phyloP scores from a whole-genome alignment of 2,888 invertebrate genomes.

The Camponotus fellah region DNA sequence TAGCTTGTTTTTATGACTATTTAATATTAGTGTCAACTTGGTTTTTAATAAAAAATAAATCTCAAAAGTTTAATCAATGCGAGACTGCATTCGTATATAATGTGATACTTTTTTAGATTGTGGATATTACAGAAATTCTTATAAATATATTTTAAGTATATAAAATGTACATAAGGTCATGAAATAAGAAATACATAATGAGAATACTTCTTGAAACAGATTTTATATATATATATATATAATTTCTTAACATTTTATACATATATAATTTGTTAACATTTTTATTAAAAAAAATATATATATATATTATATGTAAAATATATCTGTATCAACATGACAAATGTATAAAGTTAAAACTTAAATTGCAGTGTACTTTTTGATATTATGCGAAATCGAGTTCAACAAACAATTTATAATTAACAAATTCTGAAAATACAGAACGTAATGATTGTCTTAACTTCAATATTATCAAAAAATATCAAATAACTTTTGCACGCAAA shows the following conservation, averaged over 20 bases:
- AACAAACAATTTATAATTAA: background rate
- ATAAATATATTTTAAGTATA: background rate
- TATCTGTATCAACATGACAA: constrained; percentile 22
- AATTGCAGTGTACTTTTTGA: background rate
- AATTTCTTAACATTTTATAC: constrained; percentile 1
- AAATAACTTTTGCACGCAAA: background rate
- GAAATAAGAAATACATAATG: background rate
- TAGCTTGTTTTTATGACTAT: no score
- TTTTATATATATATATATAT: background rate
- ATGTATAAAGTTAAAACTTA: constrained; percentile 28
- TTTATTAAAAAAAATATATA: constrained; percentile 45
- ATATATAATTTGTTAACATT: constrained; percentile 2
- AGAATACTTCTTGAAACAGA: background rate
- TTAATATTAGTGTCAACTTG: no score
- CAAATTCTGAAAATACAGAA: background rate
- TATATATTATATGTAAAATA: constrained; percentile 8
- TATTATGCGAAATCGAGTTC: background rate
- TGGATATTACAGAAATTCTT: constrained; percentile 1
- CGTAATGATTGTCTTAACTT: background rate
- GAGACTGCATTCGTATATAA: background rate
- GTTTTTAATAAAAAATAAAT: background rate
- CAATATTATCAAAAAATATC: background rate
- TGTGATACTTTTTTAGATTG: background rate
- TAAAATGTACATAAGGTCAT: background rate
- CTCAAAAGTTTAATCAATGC: background rate